Percentiles rank a stretch among this genome's conserved stretches.
phyloP scores from a whole-genome alignment of 2,888 invertebrate genomes.

The Dolomedes plantarius region DNA sequence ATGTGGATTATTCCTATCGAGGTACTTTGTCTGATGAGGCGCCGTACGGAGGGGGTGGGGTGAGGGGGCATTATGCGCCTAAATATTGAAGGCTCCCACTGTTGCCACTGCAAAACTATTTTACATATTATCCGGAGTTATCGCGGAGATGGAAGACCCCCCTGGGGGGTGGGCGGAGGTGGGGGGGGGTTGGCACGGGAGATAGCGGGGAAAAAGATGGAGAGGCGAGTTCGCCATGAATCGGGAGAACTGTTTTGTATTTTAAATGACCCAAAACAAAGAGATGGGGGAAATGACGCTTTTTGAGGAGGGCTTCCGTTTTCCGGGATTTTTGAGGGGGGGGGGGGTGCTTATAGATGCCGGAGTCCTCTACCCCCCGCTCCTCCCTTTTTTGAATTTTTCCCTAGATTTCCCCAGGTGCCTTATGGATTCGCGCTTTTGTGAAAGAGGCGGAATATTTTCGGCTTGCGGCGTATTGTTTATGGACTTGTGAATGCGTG shows the following conservation, averaged over 20 bases:
- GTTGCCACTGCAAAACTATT: conserved; percentile 53
- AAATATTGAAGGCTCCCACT: conserved; percentile 49
- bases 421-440: conserved; percentile 54
- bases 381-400: conserved; percentile 38
- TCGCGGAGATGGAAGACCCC: conserved; percentile 65
- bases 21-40: conserved; percentile 69
- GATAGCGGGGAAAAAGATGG: conserved; percentile 61
- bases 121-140: conserved; percentile 70
- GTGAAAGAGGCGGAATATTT: conserved; percentile 14
- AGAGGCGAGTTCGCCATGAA: conserved; percentile 43
- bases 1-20: conserved; percentile 62
- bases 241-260: conserved; percentile 68
- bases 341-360: conserved; percentile 17
- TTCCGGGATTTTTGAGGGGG: conserved; percentile 25
- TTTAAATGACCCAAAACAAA: conserved; percentile 71
- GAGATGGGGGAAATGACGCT: conserved; percentile 65
- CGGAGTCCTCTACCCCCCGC: neutral
- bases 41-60: conserved; percentile 51
- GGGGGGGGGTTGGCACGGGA: conserved; percentile 13
- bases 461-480: neutral
- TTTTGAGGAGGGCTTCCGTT: conserved; percentile 54
- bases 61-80: conserved; percentile 53
- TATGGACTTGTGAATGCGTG: neutral
- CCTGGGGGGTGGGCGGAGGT: conserved; percentile 32
- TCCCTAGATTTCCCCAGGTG: conserved; percentile 62